Evolutionary conservation across 2,113 vertebrate species (phyloP).

Genomic region (Pontoporia blainvillei): DNA sequence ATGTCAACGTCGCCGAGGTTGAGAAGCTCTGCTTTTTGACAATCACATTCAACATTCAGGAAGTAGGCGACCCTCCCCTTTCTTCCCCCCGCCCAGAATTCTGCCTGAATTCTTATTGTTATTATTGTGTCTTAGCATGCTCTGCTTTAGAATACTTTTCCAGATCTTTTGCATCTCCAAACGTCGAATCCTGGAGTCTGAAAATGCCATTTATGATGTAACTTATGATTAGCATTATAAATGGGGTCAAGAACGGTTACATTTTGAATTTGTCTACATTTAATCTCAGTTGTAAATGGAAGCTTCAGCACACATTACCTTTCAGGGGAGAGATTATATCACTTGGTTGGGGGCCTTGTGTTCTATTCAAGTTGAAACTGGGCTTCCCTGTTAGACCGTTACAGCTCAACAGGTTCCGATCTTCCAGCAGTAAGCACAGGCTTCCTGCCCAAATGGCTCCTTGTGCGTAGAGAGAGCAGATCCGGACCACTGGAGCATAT

Average conservation of each 20-base stretch:
- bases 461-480: not conserved
- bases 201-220: not conserved
- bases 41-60: not conserved
- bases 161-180: conserved; percentile 12
- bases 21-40: not conserved
- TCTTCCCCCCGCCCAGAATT: not conserved
- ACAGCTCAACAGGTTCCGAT: not conserved
- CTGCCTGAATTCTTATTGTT: not conserved
- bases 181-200: not conserved
- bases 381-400: not conserved
- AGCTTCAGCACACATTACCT: not conserved
- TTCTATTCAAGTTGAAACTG: conserved; percentile 39
- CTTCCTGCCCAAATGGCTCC: not conserved
- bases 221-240: not conserved
- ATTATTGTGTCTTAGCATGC: not conserved
- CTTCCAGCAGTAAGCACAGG: not conserved
- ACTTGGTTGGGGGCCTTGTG: not conserved
- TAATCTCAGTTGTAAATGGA: not conserved
- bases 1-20: accelerated
- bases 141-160: not conserved
- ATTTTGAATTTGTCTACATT: conserved; percentile 5
- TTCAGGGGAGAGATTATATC: not conserved
- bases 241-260: not conserved
- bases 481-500: not conserved
- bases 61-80: not conserved